Conservation (phyloP, 2,113 vertebrate species). For the Bubo blakistoni region DNA sequence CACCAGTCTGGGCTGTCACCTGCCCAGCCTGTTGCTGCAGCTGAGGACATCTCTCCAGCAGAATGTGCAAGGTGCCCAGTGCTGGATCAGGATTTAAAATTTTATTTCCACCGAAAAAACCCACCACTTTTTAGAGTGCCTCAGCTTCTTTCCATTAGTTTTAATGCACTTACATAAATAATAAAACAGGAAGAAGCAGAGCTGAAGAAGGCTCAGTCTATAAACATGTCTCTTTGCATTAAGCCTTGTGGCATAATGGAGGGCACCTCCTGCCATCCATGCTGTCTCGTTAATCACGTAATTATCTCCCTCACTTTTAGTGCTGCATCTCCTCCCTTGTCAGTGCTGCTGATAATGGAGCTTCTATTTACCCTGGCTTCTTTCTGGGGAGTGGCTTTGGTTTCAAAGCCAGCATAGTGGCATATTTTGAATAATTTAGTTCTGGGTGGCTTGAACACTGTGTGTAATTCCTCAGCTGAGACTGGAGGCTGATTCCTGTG, state of each 20-base stretch:
- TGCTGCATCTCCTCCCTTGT: constrained; percentile 3
- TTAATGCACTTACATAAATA: constrained; percentile 66
- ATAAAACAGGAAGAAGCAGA: constrained; percentile 54
- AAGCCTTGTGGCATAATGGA: constrained; percentile 4
- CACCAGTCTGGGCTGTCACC: neutral
- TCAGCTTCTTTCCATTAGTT: constrained; percentile 45
- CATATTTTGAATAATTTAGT: constrained; percentile 59
- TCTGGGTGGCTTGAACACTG: neutral
- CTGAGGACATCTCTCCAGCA: neutral
- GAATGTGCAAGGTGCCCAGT: neutral
- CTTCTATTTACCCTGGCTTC: constrained; percentile 5
- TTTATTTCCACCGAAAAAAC: neutral
- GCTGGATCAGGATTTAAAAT: neutral
- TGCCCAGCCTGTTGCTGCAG: neutral
- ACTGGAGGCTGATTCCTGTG: neutral
- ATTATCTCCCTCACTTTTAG: constrained; percentile 30
- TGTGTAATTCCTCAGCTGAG: neutral
- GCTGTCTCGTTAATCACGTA: constrained; percentile 2
- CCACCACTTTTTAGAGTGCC: neutral
- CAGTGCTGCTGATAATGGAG: neutral
- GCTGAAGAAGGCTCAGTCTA: constrained; percentile 1
- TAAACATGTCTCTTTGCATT: constrained; percentile 37
- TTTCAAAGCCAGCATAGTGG: constrained; percentile 44
- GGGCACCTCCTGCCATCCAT: constrained; percentile 43
- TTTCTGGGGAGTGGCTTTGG: neutral